phyloP scores from a whole-genome alignment of 2,888 invertebrate species.

The Drosophila macrospina region DNA sequence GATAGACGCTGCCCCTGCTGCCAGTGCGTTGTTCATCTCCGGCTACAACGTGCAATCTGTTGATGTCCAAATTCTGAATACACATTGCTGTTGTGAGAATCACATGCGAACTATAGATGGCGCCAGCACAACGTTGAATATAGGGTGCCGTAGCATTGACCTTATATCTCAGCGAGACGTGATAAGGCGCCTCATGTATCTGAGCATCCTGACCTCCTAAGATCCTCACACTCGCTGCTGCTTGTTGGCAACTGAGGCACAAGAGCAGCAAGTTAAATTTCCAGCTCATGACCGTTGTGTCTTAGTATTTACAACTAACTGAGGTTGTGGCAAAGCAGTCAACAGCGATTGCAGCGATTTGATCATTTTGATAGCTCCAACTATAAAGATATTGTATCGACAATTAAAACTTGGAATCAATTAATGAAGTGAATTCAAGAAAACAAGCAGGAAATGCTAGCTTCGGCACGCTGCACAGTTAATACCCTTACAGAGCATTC shows the following conservation, averaged over 20 bases:
- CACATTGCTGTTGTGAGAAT: neutral
- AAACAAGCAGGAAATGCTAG: no score
- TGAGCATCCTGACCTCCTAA: neutral
- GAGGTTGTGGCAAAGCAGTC: neutral
- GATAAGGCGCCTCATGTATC: neutral
- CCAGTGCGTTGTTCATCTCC: neutral
- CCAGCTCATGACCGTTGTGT: neutral
- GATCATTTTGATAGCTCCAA: neutral
- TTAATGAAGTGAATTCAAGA: neutral
- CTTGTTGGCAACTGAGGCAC: neutral
- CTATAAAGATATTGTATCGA: slow-evolving; percentile 2
- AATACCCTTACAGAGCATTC: no score
- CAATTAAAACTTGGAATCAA: neutral
- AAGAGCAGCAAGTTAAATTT: neutral
- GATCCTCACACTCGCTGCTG: neutral
- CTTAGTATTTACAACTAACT: neutral
- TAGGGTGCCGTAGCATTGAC: neutral
- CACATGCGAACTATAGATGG: neutral
- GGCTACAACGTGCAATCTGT: neutral
- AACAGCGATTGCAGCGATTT: slow-evolving; percentile 1
- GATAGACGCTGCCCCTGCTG: neutral
- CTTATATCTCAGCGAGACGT: neutral
- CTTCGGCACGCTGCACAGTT: no score
- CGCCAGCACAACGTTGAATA: neutral
- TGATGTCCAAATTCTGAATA: neutral